These are phyloP conservation scores for Danio tinwini DNA, from an alignment of 2,797 vertebrate species.

Conservation along the genomic window DNA sequence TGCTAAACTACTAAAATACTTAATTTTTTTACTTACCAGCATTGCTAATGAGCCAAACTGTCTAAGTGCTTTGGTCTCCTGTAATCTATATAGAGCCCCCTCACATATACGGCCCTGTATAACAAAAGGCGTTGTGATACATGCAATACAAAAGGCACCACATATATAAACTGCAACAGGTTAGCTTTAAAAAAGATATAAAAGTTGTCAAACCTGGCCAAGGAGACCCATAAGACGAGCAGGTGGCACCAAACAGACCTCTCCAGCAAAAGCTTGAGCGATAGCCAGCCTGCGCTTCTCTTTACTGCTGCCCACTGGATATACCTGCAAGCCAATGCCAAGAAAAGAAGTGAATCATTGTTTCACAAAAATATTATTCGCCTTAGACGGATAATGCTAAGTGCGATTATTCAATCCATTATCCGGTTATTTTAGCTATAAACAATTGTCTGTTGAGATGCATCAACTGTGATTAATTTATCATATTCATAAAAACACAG, in stretches of 20 bases:
- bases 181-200: background rate
- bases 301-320: slow-evolving; percentile 96
- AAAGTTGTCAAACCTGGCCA: slow-evolving; percentile 84
- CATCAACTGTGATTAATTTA: no score
- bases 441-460: no score
- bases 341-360: background rate
- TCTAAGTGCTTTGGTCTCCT: slow-evolving; percentile 60
- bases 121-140: background rate
- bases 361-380: background rate
- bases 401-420: background rate
- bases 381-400: background rate
- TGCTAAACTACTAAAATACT: background rate
- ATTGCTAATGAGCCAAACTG: slow-evolving; percentile 62
- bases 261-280: slow-evolving; percentile 92
- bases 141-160: background rate
- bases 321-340: slow-evolving; percentile 78
- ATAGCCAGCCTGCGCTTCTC: slow-evolving; percentile 94
- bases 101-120: slow-evolving; percentile 59
- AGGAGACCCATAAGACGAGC: slow-evolving; percentile 97
- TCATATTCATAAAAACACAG: no score
- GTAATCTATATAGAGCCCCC: slow-evolving; percentile 59
- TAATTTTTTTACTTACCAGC: slow-evolving; percentile 47
- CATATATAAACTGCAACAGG: background rate
- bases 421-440: no score
- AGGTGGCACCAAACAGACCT: slow-evolving; percentile 97